These are phyloP conservation scores for Lymantria dispar DNA, from an alignment of 2,888 invertebrate species.

Conservation along the genomic window DNA sequence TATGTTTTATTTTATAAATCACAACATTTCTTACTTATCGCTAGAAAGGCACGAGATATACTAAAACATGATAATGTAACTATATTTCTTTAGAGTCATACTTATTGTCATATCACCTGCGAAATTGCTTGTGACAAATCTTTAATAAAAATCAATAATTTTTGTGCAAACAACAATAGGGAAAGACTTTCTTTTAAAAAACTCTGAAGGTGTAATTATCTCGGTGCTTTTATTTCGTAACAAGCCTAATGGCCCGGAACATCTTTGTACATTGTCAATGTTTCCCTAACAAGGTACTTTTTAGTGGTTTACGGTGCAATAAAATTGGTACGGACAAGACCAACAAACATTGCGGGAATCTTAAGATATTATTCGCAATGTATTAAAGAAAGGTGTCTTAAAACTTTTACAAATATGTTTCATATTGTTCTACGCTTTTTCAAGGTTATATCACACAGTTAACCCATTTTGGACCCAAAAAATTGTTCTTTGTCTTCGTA, in stretches of 20 bases:
- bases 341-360: constrained; percentile 76
- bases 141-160: constrained; percentile 37
- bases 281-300: constrained; percentile 66
- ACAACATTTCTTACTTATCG: constrained; percentile 8
- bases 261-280: constrained; percentile 62
- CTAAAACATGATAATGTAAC: constrained; percentile 33
- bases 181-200: constrained; percentile 76
- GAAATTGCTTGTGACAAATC: constrained; percentile 33
- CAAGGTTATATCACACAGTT: constrained; percentile 46
- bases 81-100: constrained; percentile 38
- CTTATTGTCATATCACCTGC: constrained; percentile 24
- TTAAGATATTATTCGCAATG: constrained; percentile 40
- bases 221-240: constrained; percentile 62
- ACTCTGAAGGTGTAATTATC: constrained; percentile 68
- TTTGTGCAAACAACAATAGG: constrained; percentile 63
- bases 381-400: constrained; percentile 35
- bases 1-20: neutral
- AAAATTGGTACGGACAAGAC: constrained; percentile 67
- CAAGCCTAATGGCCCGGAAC: constrained; percentile 64
- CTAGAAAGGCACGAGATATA: constrained; percentile 21
- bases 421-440: constrained; percentile 24
- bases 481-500: constrained; percentile 60
- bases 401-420: constrained; percentile 13
- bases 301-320: constrained; percentile 78
- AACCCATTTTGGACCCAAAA: constrained; percentile 63